A percentile compares a stretch with the other conserved stretches of the same genome.
Evolutionary conservation across 1,140 invertebrate genomes (phyloP).

Genomic region (Pomacea maculata): DNA sequence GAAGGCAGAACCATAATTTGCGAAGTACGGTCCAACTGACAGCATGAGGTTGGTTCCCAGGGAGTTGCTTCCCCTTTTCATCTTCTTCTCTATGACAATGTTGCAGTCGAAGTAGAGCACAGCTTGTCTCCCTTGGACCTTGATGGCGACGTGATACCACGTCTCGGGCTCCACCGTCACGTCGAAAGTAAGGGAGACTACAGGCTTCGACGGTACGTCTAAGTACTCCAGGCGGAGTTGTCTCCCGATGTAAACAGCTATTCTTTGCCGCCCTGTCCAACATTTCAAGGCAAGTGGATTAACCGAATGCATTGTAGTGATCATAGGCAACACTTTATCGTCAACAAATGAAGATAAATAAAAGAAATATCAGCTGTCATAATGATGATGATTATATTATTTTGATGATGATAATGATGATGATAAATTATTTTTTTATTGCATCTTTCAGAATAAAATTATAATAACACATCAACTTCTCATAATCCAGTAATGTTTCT

Average conservation of each 20-base stretch:
- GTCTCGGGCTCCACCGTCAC: slow-evolving; percentile 35
- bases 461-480: not conserved
- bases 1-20: slow-evolving; percentile 42
- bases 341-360: not conserved
- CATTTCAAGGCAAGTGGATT: not conserved
- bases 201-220: slow-evolving; percentile 5
- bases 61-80: slow-evolving; percentile 34
- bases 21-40: slow-evolving; percentile 53
- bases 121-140: slow-evolving; percentile 38
- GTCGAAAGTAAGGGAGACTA: slow-evolving; percentile 40
- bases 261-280: slow-evolving; percentile 37
- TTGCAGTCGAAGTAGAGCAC: slow-evolving; percentile 53
- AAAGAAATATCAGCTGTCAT: not conserved
- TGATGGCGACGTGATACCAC: slow-evolving; percentile 54
- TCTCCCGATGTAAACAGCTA: slow-evolving; percentile 44
- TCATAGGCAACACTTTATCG: not conserved
- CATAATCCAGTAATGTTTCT: not conserved
- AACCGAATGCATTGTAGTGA: not conserved
- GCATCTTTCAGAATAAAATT: not conserved
- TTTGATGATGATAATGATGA: not conserved
- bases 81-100: slow-evolving; percentile 32
- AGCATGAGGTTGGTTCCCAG: slow-evolving; percentile 48
- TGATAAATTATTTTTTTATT: not conserved
- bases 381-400: too few species aligned
- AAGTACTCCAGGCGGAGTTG: slow-evolving; percentile 19